Base-by-base conservation (phyloP, 2,888 invertebrate genomes). In the Ophion ellenae region DNA sequence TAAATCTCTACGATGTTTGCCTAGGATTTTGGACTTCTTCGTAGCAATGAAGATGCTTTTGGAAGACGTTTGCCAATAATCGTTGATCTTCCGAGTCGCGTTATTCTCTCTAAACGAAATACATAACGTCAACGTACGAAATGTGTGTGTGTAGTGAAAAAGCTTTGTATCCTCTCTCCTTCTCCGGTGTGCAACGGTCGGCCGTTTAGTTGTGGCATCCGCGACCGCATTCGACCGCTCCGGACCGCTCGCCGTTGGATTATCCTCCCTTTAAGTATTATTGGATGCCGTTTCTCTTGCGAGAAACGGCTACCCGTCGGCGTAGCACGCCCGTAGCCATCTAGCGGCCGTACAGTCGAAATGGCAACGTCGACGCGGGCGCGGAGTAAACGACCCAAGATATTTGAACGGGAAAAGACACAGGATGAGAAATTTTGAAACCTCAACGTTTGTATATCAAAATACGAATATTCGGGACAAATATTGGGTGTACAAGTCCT, bases 181-280 rank as follows among this genome's bases (percentile, higher is more conserved):
- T 70, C 28, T 14, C 28, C 70, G 70, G 53, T 70, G 69, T 70
- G 11, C 47, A 47, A 45, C 20, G 9, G 53, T 11, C 32, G 32
- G 9, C 28, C 47, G 70, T 24, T 24, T 24, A 24, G 24, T 70
- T 47, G 53, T 28, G 20, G 14, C 53, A 53, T 53, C 70, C 47
- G 53, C 53, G 70, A 70, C 28, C 70, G 47, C 70, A 9, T 47
- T 28, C 47, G 28, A n/a, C 45, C 53, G 24, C 40, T 36, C 14
- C 40, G 47, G 5, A 1, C 2, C 64, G 6, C 10, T 64, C 64
- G 24, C 28, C 53, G 28, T 47, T 28, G 28, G 70, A 70, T 70
- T 70, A 70, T 70, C 28, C 24, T 74, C 14, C 61, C 61, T 63
- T 74, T 61, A 74, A 74, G 74, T 74, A 74, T 63, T 74, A 74